Evolutionary conservation across 2,113 vertebrate genomes (phyloP).

Genomic region (Ceyx melanurus): DNA sequence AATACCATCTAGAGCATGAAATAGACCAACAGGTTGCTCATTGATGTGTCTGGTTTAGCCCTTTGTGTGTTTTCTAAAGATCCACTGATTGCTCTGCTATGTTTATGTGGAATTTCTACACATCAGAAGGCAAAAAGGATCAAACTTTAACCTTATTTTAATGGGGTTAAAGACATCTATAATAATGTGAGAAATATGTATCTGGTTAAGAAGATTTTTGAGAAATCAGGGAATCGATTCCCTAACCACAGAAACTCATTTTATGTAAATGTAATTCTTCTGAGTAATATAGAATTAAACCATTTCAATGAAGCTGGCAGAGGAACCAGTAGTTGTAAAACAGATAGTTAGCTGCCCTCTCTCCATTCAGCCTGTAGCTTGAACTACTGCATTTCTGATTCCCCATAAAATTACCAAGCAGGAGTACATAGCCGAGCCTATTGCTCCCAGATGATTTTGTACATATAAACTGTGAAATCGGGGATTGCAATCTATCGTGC

Average conservation of each 20-base stretch:
- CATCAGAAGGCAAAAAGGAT: background rate
- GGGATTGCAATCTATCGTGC: background rate
- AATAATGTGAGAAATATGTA: background rate
- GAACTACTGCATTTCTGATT: background rate
- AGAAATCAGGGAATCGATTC: constrained; percentile 8
- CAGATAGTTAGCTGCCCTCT: background rate
- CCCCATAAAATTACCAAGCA: background rate
- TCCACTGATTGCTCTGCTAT: constrained; percentile 29
- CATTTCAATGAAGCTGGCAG: background rate
- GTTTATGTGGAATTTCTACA: constrained; percentile 16
- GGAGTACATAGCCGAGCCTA: background rate
- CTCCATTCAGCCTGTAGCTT: background rate
- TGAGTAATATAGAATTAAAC: constrained; percentile 4
- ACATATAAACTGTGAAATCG: background rate
- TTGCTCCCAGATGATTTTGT: background rate
- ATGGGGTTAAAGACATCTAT: background rate
- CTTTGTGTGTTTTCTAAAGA: constrained; percentile 52
- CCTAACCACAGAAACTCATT: background rate
- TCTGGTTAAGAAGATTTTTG: background rate
- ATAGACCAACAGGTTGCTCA: background rate
- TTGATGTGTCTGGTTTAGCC: constrained; percentile 13
- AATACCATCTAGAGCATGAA: constrained; percentile 34
- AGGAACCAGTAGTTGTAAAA: background rate
- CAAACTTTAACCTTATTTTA: constrained; percentile 12
- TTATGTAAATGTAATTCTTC: background rate